A percentile compares a stretch with the other conserved stretches of the same genome.
phyloP scores from a whole-genome alignment of 2,888 invertebrate species.

The Tiliacea aurago region DNA sequence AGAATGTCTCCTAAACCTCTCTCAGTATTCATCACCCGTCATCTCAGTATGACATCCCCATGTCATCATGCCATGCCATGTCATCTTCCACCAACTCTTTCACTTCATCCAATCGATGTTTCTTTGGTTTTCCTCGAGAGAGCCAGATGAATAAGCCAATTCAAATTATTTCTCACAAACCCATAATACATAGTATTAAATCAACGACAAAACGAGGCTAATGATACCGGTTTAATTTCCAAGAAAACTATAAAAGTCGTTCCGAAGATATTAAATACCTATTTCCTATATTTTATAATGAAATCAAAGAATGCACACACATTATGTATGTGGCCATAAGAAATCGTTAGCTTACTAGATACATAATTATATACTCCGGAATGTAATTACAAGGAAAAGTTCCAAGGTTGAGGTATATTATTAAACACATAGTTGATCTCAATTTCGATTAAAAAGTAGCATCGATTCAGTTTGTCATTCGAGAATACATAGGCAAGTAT shows the following conservation, averaged over 20 bases:
- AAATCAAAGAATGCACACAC: not conserved
- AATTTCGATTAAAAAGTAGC: slow-evolving; percentile 4
- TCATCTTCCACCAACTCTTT: not conserved
- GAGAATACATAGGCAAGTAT: not conserved
- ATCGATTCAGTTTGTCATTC: not conserved
- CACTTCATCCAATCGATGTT: not conserved
- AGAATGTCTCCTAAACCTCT: not conserved
- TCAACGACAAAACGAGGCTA: not conserved
- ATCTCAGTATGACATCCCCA: not conserved
- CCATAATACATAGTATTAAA: not conserved
- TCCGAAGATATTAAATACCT: slow-evolving; percentile 20
- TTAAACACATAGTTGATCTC: not conserved
- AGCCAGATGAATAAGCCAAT: no score
- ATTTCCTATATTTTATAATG: slow-evolving; percentile 12
- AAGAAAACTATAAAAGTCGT: slow-evolving; percentile 24
- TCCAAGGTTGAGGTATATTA: slow-evolving; percentile 9
- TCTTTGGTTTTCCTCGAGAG: not conserved
- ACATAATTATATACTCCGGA: no score
- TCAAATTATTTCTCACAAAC: slow-evolving; percentile 1
- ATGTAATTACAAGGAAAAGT: slow-evolving; percentile 24
- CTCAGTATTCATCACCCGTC: no score
- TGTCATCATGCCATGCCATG: no score
- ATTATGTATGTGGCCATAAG: not conserved
- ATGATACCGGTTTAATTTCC: slow-evolving; percentile 39
- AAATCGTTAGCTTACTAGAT: not conserved